These are phyloP conservation scores for Rhyacichthys aspro DNA, from an alignment of 2,797 vertebrate species.

Conservation along the genomic window DNA sequence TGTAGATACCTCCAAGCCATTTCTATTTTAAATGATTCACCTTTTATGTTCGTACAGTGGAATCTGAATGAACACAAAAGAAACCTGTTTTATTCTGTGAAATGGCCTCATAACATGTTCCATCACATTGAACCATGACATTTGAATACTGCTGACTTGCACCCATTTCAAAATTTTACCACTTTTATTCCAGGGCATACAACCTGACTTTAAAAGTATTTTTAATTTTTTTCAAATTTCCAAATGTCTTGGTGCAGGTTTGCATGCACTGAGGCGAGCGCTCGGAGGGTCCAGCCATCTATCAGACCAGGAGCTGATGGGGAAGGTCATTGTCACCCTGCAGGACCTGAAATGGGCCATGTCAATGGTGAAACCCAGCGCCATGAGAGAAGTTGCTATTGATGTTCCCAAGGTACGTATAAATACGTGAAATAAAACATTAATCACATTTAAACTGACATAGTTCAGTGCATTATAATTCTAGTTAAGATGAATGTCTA, in stretches of 20 bases:
- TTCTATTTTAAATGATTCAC: constrained; percentile 16
- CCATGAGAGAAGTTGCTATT: constrained; percentile 96
- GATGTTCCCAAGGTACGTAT: constrained; percentile 92
- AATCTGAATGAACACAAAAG: neutral
- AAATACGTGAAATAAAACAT: neutral
- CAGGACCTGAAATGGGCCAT: constrained; percentile 90
- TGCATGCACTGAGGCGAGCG: constrained; percentile 83
- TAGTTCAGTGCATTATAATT: too few species aligned
- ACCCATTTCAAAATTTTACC: too few species aligned
- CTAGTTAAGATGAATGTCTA: too few species aligned
- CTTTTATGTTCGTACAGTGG: constrained; percentile 9
- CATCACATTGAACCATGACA: neutral
- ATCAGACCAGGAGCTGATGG: constrained; percentile 80
- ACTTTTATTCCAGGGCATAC: too few species aligned
- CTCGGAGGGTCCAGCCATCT: constrained; percentile 71
- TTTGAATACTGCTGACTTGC: neutral
- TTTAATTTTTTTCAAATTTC: neutral
- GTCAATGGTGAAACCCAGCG: constrained; percentile 92
- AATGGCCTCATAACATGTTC: neutral
- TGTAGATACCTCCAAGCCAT: constrained; percentile 17
- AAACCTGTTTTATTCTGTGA: neutral
- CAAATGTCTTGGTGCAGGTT: constrained; percentile 71
- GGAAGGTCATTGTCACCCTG: constrained; percentile 82
- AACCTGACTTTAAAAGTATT: too few species aligned
- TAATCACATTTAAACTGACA: too few species aligned